phyloP scores from a whole-genome alignment of 2,797 vertebrate species.

The Acrocephalus scirpaceus region DNA sequence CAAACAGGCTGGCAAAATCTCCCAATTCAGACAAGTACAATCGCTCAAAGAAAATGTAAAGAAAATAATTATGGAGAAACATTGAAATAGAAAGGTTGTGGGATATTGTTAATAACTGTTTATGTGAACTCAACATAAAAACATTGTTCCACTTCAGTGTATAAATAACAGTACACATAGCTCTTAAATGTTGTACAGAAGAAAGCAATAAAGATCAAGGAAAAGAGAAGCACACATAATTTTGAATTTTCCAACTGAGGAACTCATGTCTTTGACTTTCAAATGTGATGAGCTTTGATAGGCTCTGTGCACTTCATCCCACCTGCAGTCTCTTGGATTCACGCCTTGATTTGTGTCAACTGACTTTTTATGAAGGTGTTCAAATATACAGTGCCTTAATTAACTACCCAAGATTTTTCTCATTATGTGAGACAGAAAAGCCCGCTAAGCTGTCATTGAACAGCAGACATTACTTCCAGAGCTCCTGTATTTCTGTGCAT shows the following conservation, averaged over 20 bases:
- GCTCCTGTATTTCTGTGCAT: constrained; percentile 26
- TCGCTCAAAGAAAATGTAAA: background rate
- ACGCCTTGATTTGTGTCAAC: constrained; percentile 69
- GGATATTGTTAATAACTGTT: background rate
- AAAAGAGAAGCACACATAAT: background rate
- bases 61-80: background rate
- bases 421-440: constrained; percentile 69
- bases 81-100: background rate
- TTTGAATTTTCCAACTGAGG: background rate
- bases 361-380: constrained; percentile 74
- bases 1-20: background rate
- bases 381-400: constrained; percentile 67
- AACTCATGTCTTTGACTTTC: constrained; percentile 54
- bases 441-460: constrained; percentile 69
- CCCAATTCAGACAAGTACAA: background rate
- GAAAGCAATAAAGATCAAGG: background rate
- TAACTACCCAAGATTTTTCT: constrained; percentile 69
- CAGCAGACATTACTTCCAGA: constrained; percentile 67
- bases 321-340: constrained; percentile 66
- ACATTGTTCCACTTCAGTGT: background rate
- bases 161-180: background rate
- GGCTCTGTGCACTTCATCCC: constrained; percentile 42
- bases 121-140: background rate
- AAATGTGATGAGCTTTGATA: constrained; percentile 52
- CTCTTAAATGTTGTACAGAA: background rate